These are phyloP conservation scores for Schrankia costaestrigalis DNA, from an alignment of 2,888 invertebrate genomes.

Conservation along the genomic window DNA sequence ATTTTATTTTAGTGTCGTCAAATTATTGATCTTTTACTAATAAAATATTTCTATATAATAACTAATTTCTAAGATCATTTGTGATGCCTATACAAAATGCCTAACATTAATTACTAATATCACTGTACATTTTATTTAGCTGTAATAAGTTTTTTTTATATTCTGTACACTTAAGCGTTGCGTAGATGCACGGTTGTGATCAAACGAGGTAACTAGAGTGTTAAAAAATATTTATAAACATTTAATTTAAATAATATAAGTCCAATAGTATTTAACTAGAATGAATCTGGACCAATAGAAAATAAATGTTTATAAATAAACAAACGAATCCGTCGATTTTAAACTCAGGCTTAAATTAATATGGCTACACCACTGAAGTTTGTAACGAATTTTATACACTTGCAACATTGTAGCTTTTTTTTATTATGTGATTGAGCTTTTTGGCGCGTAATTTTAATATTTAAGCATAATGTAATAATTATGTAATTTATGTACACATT, in stretches of 20 bases:
- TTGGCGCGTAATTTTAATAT: constrained; percentile 38
- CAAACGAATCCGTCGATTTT: constrained; percentile 47
- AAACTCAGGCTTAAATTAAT: constrained; percentile 27
- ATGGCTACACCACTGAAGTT: constrained; percentile 47
- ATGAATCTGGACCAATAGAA: neutral
- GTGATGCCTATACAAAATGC: constrained; percentile 19
- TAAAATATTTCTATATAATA: too few relatives aligned
- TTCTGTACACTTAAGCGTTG: constrained; percentile 24
- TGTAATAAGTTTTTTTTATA: constrained; percentile 22
- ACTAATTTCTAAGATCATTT: too few relatives aligned
- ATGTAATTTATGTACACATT: constrained; percentile 30
- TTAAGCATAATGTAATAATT: constrained; percentile 39
- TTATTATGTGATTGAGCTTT: constrained; percentile 55
- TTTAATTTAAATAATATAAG: constrained; percentile 7
- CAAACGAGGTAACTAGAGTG: constrained; percentile 22
- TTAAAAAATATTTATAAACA: constrained; percentile 26
- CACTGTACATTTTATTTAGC: constrained; percentile 17
- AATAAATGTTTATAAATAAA: constrained; percentile 30
- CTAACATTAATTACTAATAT: constrained; percentile 5
- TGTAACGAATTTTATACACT: constrained; percentile 39
- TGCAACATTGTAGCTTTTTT: constrained; percentile 43
- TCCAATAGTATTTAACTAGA: neutral
- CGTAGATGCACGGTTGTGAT: constrained; percentile 43
- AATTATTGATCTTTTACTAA: too few relatives aligned
- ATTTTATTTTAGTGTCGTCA: too few relatives aligned